Percentiles rank a stretch among this genome's conserved stretches.
Evolutionary conservation across 2,888 invertebrate species (phyloP).

Genomic region (Xylocampa areola): DNA sequence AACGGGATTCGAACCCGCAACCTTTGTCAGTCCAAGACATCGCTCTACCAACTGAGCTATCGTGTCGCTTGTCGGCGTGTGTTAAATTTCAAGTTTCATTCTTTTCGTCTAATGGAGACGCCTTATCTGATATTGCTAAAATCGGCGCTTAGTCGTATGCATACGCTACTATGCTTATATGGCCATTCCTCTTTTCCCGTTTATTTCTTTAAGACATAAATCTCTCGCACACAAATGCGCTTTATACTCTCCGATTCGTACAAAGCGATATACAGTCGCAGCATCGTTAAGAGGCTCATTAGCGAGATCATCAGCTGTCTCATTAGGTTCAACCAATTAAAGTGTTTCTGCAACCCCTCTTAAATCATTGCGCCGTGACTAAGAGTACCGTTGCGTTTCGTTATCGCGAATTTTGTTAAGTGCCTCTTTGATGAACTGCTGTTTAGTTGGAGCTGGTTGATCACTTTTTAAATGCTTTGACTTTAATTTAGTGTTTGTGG

Average conservation of each 20-base stretch:
- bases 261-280: conserved; percentile 45
- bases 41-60: too few species aligned
- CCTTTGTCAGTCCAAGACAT: too few species aligned
- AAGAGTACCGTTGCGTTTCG: conserved; percentile 42
- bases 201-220: conserved; percentile 26
- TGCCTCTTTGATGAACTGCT: conserved; percentile 32
- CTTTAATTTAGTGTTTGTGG: not conserved
- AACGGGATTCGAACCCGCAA: too few species aligned
- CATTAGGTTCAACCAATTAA: conserved; percentile 84
- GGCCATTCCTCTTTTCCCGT: too few species aligned
- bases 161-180: too few species aligned
- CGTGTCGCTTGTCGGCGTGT: too few species aligned
- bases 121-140: too few species aligned
- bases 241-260: conserved; percentile 35
- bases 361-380: conserved; percentile 65
- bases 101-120: too few species aligned
- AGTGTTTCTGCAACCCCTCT: conserved; percentile 64
- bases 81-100: too few species aligned
- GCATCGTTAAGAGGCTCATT: conserved; percentile 75
- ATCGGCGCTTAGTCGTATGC: too few species aligned
- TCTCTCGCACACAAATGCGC: conserved; percentile 29
- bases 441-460: conserved; percentile 20
- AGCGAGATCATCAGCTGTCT: conserved; percentile 83
- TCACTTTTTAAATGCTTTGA: conserved; percentile 21
- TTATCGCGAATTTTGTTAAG: conserved; percentile 52